Conservation (phyloP, 2,888 invertebrate species). For the Timandra comae region DNA sequence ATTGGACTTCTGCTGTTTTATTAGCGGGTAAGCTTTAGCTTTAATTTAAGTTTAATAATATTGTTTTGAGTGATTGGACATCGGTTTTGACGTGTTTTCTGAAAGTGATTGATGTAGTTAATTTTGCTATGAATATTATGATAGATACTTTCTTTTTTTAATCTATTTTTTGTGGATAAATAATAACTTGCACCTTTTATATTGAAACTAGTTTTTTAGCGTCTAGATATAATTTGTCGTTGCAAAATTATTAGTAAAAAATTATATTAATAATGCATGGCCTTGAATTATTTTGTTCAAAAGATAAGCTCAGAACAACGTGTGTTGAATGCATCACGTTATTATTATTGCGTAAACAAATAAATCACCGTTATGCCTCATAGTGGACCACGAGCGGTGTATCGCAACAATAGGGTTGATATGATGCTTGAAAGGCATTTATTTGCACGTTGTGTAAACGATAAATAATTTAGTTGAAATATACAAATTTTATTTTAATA, state of each 20-base stretch:
- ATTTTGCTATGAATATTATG: background rate
- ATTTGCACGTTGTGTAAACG: background rate
- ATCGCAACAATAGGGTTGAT: conserved; percentile 12
- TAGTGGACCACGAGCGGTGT: conserved; percentile 30
- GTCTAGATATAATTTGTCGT: too few species aligned
- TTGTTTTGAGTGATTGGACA: conserved; percentile 1
- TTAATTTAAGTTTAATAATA: conserved; percentile 5
- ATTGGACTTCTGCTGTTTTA: conserved; percentile 23
- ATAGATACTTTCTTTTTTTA: background rate
- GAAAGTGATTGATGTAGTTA: background rate
- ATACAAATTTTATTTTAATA: conserved; percentile 37
- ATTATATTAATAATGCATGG: too few species aligned
- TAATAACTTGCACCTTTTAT: too few species aligned
- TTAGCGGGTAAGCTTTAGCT: conserved; percentile 36
- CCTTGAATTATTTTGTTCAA: conserved; percentile 3
- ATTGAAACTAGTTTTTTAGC: too few species aligned
- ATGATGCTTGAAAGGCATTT: background rate
- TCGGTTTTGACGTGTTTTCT: background rate
- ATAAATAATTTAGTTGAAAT: conserved; percentile 19
- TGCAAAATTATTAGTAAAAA: too few species aligned
- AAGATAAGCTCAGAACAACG: conserved; percentile 18
- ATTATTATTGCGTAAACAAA: conserved; percentile 37
- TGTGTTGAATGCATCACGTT: conserved; percentile 18
- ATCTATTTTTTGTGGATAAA: too few species aligned
- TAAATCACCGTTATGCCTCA: conserved; percentile 44